These are phyloP conservation scores for Idaea biselata DNA, from an alignment of 2,888 invertebrate genomes.

Conservation along the genomic window DNA sequence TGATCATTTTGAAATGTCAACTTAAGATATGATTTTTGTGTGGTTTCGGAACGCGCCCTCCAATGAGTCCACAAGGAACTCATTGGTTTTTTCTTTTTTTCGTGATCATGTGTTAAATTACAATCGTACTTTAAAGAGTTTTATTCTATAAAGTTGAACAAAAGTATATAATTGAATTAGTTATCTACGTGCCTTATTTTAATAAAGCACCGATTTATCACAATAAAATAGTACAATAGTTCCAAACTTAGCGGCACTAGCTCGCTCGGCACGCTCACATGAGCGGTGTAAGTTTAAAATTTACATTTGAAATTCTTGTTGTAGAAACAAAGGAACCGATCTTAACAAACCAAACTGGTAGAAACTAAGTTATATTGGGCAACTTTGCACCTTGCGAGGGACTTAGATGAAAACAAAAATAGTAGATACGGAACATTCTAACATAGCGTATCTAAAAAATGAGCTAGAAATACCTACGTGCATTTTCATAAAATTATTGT, in stretches of 20 bases:
- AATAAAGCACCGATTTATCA: slow-evolving; percentile 8
- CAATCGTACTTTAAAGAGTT: too few relatives aligned
- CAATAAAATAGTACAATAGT: slow-evolving; percentile 20
- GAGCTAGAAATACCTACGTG: too few relatives aligned
- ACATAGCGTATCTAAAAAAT: too few relatives aligned
- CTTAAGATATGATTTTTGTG: too few relatives aligned
- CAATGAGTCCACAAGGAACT: too few relatives aligned
- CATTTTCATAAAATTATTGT: too few relatives aligned
- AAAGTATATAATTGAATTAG: slow-evolving; percentile 5
- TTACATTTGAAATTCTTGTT: slow-evolving; percentile 42
- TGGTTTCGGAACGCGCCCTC: too few relatives aligned
- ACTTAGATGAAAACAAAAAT: too few relatives aligned
- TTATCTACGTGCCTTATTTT: slow-evolving; percentile 1
- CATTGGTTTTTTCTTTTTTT: too few relatives aligned
- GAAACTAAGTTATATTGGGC: slow-evolving; percentile 51
- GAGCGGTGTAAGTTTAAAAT: slow-evolving; percentile 35
- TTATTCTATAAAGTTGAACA: neutral
- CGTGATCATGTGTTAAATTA: too few relatives aligned
- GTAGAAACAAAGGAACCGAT: slow-evolving; percentile 45
- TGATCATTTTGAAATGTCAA: too few relatives aligned
- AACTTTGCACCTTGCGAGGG: slow-evolving; percentile 44
- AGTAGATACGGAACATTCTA: too few relatives aligned
- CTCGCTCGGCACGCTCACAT: slow-evolving; percentile 32
- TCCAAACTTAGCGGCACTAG: slow-evolving; percentile 26
- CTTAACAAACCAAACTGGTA: slow-evolving; percentile 41